A percentile compares a stretch with the other conserved stretches of the same genome.
These are phyloP conservation scores for Heliconius congener DNA, from an alignment of 1,140 invertebrate genomes.

Conservation along the genomic window DNA sequence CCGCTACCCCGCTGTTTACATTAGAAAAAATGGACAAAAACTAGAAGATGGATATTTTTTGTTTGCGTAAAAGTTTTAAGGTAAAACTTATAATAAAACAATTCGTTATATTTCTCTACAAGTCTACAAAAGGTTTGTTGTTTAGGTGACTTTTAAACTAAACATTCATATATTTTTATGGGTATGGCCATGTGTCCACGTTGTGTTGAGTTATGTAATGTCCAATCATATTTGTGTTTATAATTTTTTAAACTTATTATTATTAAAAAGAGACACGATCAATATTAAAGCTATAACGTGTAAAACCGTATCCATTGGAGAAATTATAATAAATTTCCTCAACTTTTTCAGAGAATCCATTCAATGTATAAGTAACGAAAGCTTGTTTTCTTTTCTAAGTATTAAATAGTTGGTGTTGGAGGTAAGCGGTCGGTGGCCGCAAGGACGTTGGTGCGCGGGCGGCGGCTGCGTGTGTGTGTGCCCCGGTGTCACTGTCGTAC, in stretches of 20 bases:
- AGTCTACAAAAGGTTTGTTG: neutral
- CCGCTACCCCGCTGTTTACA: too few species aligned
- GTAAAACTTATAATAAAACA: neutral
- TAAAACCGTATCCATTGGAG: neutral
- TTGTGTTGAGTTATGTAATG: neutral
- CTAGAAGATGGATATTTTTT: neutral
- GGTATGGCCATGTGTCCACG: neutral
- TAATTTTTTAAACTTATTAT: neutral
- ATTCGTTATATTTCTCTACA: neutral
- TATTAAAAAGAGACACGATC: neutral
- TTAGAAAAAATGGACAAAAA: neutral
- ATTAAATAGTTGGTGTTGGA: slow-evolving; percentile 31
- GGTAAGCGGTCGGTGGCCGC: slow-evolving; percentile 70
- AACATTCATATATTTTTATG: neutral
- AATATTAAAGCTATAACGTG: neutral
- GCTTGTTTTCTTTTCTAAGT: slow-evolving; percentile 39
- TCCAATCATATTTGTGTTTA: neutral
- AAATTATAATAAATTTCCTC: neutral
- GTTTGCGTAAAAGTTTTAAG: neutral
- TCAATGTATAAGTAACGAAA: slow-evolving; percentile 29
- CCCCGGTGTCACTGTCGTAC: slow-evolving; percentile 43
- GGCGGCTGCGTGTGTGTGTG: slow-evolving; percentile 44
- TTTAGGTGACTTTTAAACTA: neutral
- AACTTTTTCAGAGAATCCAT: slow-evolving; percentile 5
- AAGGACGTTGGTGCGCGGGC: slow-evolving; percentile 78